A percentile compares a stretch with the other conserved stretches of the same genome.
Conservation (phyloP, 1,140 invertebrate genomes). For the Aphelenchoides besseyi region DNA sequence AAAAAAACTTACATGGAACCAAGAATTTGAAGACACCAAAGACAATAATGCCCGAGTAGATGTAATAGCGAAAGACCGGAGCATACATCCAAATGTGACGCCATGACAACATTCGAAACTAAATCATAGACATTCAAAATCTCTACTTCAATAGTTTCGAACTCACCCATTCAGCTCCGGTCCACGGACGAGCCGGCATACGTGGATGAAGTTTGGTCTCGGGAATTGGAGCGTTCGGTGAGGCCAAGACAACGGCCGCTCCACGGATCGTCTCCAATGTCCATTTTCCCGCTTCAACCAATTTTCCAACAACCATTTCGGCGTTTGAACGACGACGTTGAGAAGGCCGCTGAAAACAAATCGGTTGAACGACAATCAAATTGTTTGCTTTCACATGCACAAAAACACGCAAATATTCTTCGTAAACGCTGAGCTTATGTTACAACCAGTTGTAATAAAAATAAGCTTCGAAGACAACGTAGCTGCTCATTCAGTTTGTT, state of each 20-base stretch:
- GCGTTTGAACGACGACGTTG: not conserved
- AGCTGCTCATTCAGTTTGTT: too few relatives aligned
- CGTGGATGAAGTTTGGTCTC: constrained; percentile 52
- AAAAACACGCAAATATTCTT: too few relatives aligned
- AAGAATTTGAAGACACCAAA: constrained; percentile 53
- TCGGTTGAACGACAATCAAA: not conserved
- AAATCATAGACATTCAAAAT: constrained; percentile 19
- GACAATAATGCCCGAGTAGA: constrained; percentile 50
- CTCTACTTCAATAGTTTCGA: constrained; percentile 15
- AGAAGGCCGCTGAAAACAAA: not conserved
- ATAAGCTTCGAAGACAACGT: too few relatives aligned
- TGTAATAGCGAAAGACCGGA: constrained; percentile 50
- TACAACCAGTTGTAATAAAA: too few relatives aligned
- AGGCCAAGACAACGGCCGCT: constrained; percentile 44
- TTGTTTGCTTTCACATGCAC: too few relatives aligned
- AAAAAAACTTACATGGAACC: constrained; percentile 41
- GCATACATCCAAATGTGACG: constrained; percentile 54
- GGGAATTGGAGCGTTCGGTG: constrained; percentile 48
- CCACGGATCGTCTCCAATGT: constrained; percentile 49
- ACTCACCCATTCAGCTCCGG: constrained; percentile 52
- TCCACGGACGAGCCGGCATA: constrained; percentile 54
- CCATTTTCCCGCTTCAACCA: constrained; percentile 29
- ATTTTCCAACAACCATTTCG: constrained; percentile 10
- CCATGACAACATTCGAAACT: constrained; percentile 57
- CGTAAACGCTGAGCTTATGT: too few relatives aligned